phyloP scores from a whole-genome alignment of 1,140 invertebrate genomes.

The Rhyzopertha dominica region DNA sequence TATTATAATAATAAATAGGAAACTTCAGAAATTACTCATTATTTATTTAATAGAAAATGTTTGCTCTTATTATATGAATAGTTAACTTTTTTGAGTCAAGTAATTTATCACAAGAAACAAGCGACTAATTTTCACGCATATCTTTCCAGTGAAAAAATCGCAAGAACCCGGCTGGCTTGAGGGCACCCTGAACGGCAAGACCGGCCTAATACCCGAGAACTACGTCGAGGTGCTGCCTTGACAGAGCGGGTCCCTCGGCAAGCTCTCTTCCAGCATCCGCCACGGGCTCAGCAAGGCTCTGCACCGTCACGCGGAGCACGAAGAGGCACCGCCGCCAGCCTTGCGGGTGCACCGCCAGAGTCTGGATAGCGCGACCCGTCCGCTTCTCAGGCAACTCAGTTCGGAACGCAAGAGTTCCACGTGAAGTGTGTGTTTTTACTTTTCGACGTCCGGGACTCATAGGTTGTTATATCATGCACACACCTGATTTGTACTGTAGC shows the following conservation, averaged over 20 bases:
- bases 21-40: too few species aligned
- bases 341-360: slow-evolving; percentile 30
- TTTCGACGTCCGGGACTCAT: background rate
- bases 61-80: too few species aligned
- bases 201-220: slow-evolving; percentile 93
- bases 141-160: slow-evolving; percentile 73
- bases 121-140: slow-evolving; percentile 16
- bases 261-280: slow-evolving; percentile 34
- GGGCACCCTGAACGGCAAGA: slow-evolving; percentile 88
- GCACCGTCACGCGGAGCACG: slow-evolving; percentile 26
- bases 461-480: background rate
- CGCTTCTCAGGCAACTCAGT: slow-evolving; percentile 23
- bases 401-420: slow-evolving; percentile 38
- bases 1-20: too few species aligned
- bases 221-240: slow-evolving; percentile 86
- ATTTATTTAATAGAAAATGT: too few species aligned
- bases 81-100: too few species aligned
- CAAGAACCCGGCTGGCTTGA: slow-evolving; percentile 96
- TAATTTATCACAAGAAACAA: too few species aligned
- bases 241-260: slow-evolving; percentile 41
- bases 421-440: slow-evolving; percentile 13
- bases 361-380: slow-evolving; percentile 25
- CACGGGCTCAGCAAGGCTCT: slow-evolving; percentile 34
- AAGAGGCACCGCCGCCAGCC: slow-evolving; percentile 16
- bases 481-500: background rate